Evolutionary conservation across 2,113 vertebrate species (phyloP), one percentile per base, ranked within the genome.

Genomic region (Blennius ocellaris): DNA sequence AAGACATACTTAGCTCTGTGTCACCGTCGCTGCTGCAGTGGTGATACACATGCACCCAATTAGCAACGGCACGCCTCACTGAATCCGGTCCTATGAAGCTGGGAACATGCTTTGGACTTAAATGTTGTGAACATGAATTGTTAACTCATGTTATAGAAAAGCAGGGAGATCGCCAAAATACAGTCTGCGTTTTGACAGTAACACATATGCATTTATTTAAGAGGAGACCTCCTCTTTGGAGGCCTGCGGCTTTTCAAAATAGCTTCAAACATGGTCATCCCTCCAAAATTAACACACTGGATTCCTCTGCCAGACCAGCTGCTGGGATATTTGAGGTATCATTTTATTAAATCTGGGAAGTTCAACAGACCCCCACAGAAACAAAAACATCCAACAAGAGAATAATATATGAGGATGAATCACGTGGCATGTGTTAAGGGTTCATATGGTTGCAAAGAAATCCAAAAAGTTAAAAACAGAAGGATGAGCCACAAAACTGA

Each of bases 231-330:
- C 49, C 64, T 11, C 4, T n/a, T n/a, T 81, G 51, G 30, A 76
- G 58, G 74, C 66, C 1, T 6, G 48, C 69, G 39, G 8, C 65
- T 67, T 83, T 77, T 79, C 41, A 73, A 82, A 84, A 79, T 69
- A 57, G 30, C 40, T 78, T 89, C 52, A 87, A 79, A 76, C 10
- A n/a, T 39, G 12, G 83, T 48, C 53, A 43, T 61, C 65, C 15
- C 44, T 86, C 82, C 84, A 88, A 88, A 77, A 78, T 87, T 1
- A 88, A 80, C 79, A 86, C 58, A 81, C 1, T 40, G 30, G 60
- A 64, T 57, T 59, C 21, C 11, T 40, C 37, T 52, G 70, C 66
- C 78, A 84, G 68, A 73, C 40, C 50, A 81, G 73, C 70, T 73
- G 53, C 41, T 71, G 68, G 63, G 69, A 69, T 15, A 49, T 73